Percentiles rank a stretch among this genome's conserved stretches.
Evolutionary conservation across 1,140 invertebrate genomes (phyloP).

Genomic region (Drosophila kanapiae): DNA sequence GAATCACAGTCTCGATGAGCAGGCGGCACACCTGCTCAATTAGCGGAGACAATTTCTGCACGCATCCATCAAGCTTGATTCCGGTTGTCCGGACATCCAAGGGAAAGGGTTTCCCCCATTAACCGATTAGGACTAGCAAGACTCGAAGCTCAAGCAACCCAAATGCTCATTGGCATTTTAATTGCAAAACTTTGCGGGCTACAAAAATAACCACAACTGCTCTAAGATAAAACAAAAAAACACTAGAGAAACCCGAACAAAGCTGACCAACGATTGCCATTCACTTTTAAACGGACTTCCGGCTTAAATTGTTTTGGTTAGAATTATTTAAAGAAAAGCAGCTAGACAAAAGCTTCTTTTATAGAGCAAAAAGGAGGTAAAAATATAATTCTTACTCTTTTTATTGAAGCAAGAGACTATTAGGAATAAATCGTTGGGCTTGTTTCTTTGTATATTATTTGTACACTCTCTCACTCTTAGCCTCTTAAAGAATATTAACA

Average conservation of each 20-base stretch:
- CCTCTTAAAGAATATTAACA: too few species aligned
- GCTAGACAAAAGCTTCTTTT: neutral
- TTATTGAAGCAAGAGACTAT: neutral
- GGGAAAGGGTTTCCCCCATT: slow-evolving; percentile 51
- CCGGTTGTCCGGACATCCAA: neutral
- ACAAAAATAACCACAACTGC: slow-evolving; percentile 25
- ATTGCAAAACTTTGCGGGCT: slow-evolving; percentile 67
- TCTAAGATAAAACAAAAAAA: neutral
- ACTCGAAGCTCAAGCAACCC: neutral
- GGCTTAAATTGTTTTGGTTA: slow-evolving; percentile 2
- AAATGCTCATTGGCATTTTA: slow-evolving; percentile 71
- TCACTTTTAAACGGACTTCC: slow-evolving; percentile 24
- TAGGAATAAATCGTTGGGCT: neutral
- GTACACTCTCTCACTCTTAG: too few species aligned
- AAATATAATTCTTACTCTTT: neutral
- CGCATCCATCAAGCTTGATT: slow-evolving; percentile 24
- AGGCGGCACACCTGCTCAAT: slow-evolving; percentile 18
- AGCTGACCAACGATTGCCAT: slow-evolving; percentile 24
- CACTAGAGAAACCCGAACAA: neutral
- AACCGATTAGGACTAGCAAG: slow-evolving; percentile 30
- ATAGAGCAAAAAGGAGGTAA: neutral
- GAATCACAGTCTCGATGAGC: slow-evolving; percentile 22
- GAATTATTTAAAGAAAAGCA: slow-evolving; percentile 1
- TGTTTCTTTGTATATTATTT: too few species aligned
- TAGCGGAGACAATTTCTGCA: slow-evolving; percentile 30